Evolutionary conservation across 2,888 invertebrate genomes (phyloP).

Genomic region (Maniola hyperantus): DNA sequence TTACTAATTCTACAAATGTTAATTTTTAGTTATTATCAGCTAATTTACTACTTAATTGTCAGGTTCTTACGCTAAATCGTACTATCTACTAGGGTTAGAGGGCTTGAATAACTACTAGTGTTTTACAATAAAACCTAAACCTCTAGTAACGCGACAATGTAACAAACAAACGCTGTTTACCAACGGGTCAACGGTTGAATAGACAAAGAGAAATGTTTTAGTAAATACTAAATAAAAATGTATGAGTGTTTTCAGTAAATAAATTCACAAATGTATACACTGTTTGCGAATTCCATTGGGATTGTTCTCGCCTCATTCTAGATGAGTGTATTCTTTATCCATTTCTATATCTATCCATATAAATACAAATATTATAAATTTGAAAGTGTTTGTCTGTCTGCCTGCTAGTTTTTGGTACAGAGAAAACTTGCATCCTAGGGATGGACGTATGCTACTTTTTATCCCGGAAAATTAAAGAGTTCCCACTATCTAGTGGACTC

Average conservation of each 20-base stretch:
- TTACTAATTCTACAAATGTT: no score
- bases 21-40: no score
- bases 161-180: slow-evolving; percentile 36
- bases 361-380: no score
- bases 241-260: slow-evolving; percentile 43
- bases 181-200: slow-evolving; percentile 44
- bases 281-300: slow-evolving; percentile 44
- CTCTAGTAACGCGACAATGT: slow-evolving; percentile 26
- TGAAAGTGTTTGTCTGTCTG: no score
- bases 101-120: slow-evolving; percentile 1
- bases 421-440: no score
- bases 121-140: slow-evolving; percentile 16
- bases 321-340: background rate
- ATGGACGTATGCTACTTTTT: no score
- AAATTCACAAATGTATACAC: slow-evolving; percentile 42
- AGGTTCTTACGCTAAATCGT: no score
- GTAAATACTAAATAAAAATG: slow-evolving; percentile 38
- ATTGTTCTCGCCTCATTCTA: slow-evolving; percentile 21
- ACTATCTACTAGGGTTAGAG: slow-evolving; percentile 2
- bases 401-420: no score
- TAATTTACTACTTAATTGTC: no score
- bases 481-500: no score
- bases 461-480: no score
- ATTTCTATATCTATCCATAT: background rate
- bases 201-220: slow-evolving; percentile 44